Conservation (phyloP, 2,113 vertebrate genomes). For the Bujurquina vittata region DNA sequence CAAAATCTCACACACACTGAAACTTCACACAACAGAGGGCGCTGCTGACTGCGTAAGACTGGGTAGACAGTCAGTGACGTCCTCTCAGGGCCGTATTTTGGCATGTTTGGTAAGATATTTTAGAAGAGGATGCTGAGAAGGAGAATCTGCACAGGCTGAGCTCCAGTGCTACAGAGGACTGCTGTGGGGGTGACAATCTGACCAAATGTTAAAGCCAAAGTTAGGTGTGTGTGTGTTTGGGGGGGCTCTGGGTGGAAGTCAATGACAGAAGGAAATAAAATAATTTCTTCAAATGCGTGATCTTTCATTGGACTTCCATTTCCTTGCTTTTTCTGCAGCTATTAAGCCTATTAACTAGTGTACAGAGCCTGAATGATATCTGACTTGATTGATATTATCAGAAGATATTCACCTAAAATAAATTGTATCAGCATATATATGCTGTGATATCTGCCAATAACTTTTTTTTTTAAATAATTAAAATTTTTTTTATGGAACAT, state of each 20-base stretch:
- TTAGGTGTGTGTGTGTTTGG: too few relatives aligned
- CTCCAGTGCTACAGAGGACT: conserved; percentile 59
- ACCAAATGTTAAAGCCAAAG: background rate
- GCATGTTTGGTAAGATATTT: conserved; percentile 22
- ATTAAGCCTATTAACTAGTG: background rate
- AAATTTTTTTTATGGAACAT: too few relatives aligned
- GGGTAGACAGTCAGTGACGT: background rate
- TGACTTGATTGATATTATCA: background rate
- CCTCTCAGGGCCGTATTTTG: conserved; percentile 28
- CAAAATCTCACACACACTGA: background rate
- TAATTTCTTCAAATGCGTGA: background rate
- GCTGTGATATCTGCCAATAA: background rate
- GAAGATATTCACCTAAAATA: background rate
- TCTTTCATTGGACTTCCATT: background rate
- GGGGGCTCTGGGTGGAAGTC: background rate
- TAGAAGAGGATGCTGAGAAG: background rate
- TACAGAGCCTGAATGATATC: background rate
- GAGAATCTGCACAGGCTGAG: conserved; percentile 18
- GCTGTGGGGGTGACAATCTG: conserved; percentile 30
- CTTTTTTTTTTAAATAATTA: background rate
- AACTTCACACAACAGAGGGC: background rate
- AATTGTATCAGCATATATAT: background rate
- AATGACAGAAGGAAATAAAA: background rate
- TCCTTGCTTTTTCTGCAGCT: too few relatives aligned
- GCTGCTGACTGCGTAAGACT: conserved; percentile 1